Conservation (phyloP, 2,113 vertebrate species). For the Oreochromis spilurus region DNA sequence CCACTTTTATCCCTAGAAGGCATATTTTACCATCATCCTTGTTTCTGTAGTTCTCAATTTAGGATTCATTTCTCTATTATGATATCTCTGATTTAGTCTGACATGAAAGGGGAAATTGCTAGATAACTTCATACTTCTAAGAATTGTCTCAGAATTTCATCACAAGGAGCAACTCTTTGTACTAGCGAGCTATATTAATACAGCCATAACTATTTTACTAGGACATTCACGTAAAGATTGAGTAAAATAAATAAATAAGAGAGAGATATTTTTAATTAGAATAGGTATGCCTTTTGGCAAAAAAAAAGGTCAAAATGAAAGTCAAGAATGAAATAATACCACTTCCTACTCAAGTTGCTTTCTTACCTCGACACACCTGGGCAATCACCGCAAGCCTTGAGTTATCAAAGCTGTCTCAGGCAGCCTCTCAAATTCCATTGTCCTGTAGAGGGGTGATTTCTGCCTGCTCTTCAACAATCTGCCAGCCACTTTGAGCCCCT, state of each 20-base stretch:
- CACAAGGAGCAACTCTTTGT: not conserved
- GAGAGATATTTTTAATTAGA: not conserved
- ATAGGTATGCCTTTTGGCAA: not conserved
- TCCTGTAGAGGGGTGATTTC: not conserved
- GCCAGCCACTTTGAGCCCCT: not conserved
- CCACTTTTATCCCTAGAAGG: not conserved
- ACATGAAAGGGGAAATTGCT: not conserved
- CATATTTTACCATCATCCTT: not conserved
- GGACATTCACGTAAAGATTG: not conserved
- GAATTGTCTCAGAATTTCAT: not conserved
- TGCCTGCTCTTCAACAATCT: not conserved
- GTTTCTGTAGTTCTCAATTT: not conserved
- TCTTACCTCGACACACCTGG: not conserved
- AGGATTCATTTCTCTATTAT: not conserved
- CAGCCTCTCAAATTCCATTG: not conserved
- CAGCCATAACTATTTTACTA: not conserved
- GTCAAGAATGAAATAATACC: not conserved
- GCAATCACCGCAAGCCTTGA: not conserved
- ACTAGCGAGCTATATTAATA: not conserved
- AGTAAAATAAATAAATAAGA: not conserved
- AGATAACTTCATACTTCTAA: not conserved
- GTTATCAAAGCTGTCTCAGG: not conserved
- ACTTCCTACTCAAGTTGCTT: not conserved
- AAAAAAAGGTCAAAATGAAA: not conserved
- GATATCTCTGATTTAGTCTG: not conserved